Conservation (phyloP, 2,113 vertebrate genomes). For the Melanerpes aurifrons region DNA sequence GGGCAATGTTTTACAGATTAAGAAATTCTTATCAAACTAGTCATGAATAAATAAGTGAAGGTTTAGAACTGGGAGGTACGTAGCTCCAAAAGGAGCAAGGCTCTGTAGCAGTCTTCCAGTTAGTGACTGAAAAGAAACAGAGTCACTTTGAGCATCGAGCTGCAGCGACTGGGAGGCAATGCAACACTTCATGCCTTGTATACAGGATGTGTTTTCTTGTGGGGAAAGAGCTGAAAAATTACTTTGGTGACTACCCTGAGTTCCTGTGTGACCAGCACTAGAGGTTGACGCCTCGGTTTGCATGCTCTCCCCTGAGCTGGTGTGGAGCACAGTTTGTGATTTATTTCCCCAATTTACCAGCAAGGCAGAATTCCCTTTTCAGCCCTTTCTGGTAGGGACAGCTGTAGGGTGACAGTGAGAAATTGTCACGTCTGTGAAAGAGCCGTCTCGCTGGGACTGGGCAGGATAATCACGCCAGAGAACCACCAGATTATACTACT, state of each 20-base stretch:
- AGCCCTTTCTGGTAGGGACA: not conserved
- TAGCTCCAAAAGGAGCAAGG: not conserved
- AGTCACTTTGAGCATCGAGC: not conserved
- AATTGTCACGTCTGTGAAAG: not conserved
- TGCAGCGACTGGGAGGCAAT: not conserved
- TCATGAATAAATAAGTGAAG: not conserved
- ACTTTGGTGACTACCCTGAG: not conserved
- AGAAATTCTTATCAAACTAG: not conserved
- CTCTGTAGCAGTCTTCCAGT: not conserved
- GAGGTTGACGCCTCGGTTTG: not conserved
- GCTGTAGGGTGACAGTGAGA: not conserved
- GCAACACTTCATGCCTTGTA: not conserved
- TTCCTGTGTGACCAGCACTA: not conserved
- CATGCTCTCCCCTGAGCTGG: not conserved
- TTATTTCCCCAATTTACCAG: not conserved
- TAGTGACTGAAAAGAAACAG: not conserved
- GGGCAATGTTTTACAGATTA: not conserved
- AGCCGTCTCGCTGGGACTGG: not conserved
- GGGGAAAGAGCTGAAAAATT: not conserved
- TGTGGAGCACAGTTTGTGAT: not conserved
- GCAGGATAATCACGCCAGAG: not conserved
- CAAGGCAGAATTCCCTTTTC: not conserved
- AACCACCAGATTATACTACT: not conserved
- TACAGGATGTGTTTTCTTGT: not conserved
- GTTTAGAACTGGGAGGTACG: not conserved